phyloP scores from a whole-genome alignment of 2,797 vertebrate genomes.

The Gymnodraco acuticeps region DNA sequence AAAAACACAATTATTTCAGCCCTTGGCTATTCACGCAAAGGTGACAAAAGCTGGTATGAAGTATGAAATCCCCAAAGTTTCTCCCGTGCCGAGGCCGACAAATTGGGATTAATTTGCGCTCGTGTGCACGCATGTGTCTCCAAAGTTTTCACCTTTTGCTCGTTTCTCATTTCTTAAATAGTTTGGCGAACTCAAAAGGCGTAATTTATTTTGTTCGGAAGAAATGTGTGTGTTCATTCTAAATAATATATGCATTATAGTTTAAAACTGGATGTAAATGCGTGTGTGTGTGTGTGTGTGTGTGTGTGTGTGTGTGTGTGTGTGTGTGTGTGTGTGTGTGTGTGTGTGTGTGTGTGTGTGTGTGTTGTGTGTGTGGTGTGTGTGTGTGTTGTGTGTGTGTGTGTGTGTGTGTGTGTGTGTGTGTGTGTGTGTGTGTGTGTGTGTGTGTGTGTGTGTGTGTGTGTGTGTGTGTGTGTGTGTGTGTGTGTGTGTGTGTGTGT shows the following conservation, averaged over 20 bases:
- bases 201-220: constrained; percentile 56
- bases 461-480: constrained; percentile 42
- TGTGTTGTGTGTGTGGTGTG: constrained; percentile 41
- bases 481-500: constrained; percentile 39
- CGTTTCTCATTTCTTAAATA: constrained; percentile 73
- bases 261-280: constrained; percentile 28
- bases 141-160: constrained; percentile 81
- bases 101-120: constrained; percentile 85
- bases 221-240: constrained; percentile 45
- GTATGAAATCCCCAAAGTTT: constrained; percentile 87
- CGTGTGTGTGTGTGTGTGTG: constrained; percentile 43
- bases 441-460: constrained; percentile 43
- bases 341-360: constrained; percentile 44
- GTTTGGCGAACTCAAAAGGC: constrained; percentile 66
- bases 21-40: constrained; percentile 84
- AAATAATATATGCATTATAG: constrained; percentile 43
- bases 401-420: constrained; percentile 43
- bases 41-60: constrained; percentile 88
- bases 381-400: constrained; percentile 45
- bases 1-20: constrained; percentile 85
- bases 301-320: constrained; percentile 42
- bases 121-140: constrained; percentile 76
- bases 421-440: constrained; percentile 41
- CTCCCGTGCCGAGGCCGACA: constrained; percentile 73
- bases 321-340: constrained; percentile 37